Percentiles rank a stretch among this genome's conserved stretches.
These are phyloP conservation scores for Dicranocentrus wangi DNA, from an alignment of 2,888 invertebrate genomes.

Conservation along the genomic window DNA sequence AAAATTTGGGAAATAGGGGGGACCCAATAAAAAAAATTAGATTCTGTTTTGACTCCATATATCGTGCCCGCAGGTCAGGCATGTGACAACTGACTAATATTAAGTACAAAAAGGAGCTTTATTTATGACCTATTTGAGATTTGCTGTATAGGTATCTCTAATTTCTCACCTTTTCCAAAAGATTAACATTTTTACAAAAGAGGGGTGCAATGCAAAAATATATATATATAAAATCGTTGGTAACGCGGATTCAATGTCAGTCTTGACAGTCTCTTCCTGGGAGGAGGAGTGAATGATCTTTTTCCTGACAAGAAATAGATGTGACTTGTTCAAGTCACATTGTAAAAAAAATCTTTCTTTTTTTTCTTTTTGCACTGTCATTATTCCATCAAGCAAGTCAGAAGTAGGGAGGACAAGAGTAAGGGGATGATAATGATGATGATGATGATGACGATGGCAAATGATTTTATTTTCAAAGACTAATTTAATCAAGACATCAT, in stretches of 20 bases:
- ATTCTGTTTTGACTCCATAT: background rate
- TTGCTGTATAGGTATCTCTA: background rate
- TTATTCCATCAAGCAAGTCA: background rate
- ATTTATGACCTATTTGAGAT: background rate
- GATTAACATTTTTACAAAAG: too few relatives aligned
- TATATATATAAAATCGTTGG: too few relatives aligned
- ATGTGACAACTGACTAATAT: background rate
- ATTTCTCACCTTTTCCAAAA: too few relatives aligned
- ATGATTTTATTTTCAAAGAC: background rate
- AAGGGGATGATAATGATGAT: slow-evolving; percentile 21
- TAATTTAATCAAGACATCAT: background rate
- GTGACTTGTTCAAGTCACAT: background rate
- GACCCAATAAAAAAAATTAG: too few relatives aligned
- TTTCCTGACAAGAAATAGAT: background rate
- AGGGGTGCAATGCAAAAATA: too few relatives aligned
- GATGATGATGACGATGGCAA: slow-evolving; percentile 8
- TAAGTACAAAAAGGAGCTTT: background rate
- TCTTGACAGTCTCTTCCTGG: slow-evolving; percentile 15
- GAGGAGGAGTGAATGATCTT: background rate
- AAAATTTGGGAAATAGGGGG: background rate
- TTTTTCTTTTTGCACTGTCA: slow-evolving; percentile 4
- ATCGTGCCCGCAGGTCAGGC: background rate
- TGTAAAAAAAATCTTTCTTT: background rate
- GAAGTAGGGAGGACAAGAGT: background rate
- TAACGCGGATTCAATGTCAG: too few relatives aligned